These are phyloP conservation scores for Halisarca cf. caerulea DNA, from an alignment of 37 sponge, comb jelly and placozoan genomes.

Conservation along the genomic window DNA sequence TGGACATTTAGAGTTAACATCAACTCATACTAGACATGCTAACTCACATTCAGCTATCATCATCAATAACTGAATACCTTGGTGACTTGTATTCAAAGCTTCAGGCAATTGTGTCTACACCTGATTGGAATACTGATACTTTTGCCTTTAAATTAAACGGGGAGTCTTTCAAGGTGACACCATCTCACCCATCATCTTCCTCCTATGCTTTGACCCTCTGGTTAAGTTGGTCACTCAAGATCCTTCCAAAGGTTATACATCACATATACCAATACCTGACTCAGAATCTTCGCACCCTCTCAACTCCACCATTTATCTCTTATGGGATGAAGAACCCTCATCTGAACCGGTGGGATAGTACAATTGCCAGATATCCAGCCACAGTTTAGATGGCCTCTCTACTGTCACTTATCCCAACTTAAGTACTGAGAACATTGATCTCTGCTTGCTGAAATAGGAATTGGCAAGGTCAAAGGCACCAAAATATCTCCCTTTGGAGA, in stretches of 20 bases:
- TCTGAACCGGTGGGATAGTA: not conserved
- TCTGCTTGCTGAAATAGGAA: not conserved
- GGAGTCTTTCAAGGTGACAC: too few species aligned
- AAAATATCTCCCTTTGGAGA: not conserved
- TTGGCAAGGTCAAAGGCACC: not conserved
- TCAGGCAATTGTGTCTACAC: not conserved
- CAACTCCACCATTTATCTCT: not conserved
- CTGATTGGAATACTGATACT: not conserved
- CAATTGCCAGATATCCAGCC: not conserved
- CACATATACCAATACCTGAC: not conserved
- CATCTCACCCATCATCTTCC: too few species aligned
- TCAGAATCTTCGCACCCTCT: not conserved
- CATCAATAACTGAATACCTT: not conserved
- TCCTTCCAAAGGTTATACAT: not conserved
- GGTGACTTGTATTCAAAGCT: not conserved
- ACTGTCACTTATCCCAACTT: not conserved
- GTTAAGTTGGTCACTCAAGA: not conserved
- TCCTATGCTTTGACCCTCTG: too few species aligned
- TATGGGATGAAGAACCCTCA: not conserved
- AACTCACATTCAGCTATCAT: not conserved
- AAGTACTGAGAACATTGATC: not conserved
- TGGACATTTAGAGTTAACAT: too few species aligned
- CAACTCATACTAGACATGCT: not conserved
- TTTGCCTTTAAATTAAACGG: not conserved
- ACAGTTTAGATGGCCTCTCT: not conserved